Conservation (phyloP, 1,140 invertebrate species). For the Rhopalosiphum padi region DNA sequence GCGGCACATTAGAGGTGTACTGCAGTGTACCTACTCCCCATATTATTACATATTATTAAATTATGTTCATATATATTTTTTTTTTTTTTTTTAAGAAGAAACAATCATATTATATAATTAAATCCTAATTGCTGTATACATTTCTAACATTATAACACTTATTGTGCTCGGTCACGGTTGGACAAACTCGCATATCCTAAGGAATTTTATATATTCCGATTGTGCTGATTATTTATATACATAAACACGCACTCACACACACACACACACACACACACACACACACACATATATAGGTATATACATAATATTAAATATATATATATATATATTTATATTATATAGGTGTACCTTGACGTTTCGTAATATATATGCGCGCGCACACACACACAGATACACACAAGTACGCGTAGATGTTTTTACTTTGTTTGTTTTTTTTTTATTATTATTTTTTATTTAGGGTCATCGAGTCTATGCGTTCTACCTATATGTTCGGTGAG, state of each 20-base stretch:
- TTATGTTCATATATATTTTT: background rate
- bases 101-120: slow-evolving; percentile 19
- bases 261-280: background rate
- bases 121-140: background rate
- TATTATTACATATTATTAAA: background rate
- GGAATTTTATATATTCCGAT: background rate
- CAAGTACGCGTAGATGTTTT: background rate
- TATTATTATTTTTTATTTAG: slow-evolving; percentile 18
- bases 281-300: background rate
- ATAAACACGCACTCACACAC: background rate
- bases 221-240: background rate
- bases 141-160: background rate
- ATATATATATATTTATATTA: background rate
- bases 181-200: background rate
- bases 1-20: background rate
- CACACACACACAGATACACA: background rate
- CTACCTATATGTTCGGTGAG: background rate
- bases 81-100: background rate
- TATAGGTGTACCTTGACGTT: slow-evolving; percentile 2
- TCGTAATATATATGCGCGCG: background rate
- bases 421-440: slow-evolving; percentile 16
- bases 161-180: background rate
- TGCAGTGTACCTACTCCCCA: background rate
- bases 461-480: slow-evolving; percentile 10
- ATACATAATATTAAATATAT: background rate